Conservation (phyloP, 2,888 invertebrate species). For the Biston betularia region DNA sequence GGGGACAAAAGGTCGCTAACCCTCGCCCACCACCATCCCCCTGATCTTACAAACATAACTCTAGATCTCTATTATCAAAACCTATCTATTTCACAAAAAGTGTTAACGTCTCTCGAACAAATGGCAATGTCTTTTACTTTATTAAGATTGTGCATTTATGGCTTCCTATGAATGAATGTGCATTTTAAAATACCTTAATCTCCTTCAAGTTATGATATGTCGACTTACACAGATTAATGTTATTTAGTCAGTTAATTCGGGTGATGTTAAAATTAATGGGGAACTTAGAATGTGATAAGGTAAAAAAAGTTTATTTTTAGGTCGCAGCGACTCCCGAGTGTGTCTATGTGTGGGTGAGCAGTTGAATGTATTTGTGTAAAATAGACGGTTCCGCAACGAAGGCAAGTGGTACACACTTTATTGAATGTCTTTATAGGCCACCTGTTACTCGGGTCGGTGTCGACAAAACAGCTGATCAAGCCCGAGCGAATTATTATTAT, state of each 20-base stretch:
- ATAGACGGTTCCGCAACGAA: conserved; percentile 78
- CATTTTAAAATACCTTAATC: neutral
- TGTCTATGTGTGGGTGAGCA: conserved; percentile 60
- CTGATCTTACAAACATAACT: conserved; percentile 50
- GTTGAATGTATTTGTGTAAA: conserved; percentile 69
- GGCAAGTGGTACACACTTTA: conserved; percentile 84
- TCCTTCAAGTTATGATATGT: neutral
- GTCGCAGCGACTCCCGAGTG: conserved; percentile 29
- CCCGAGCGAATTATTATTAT: conserved; percentile 83
- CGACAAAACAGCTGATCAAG: conserved; percentile 83
- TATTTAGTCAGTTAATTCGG: conserved; percentile 4
- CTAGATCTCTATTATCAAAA: conserved; percentile 40
- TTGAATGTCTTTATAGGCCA: conserved; percentile 87
- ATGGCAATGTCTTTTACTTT: conserved; percentile 7
- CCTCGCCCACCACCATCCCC: conserved; percentile 54
- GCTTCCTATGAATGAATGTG: neutral
- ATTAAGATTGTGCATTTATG: conserved; percentile 10
- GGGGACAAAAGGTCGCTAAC: conserved; percentile 58
- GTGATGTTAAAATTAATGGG: conserved; percentile 8
- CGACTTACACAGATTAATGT: neutral
- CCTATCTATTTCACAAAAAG: conserved; percentile 19
- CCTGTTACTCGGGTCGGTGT: conserved; percentile 85
- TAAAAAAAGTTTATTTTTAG: conserved; percentile 39
- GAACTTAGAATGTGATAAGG: conserved; percentile 20
- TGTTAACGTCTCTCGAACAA: conserved; percentile 9